phyloP scores from a whole-genome alignment of 2,888 invertebrate genomes.

The Carpatolechia fugitivella region DNA sequence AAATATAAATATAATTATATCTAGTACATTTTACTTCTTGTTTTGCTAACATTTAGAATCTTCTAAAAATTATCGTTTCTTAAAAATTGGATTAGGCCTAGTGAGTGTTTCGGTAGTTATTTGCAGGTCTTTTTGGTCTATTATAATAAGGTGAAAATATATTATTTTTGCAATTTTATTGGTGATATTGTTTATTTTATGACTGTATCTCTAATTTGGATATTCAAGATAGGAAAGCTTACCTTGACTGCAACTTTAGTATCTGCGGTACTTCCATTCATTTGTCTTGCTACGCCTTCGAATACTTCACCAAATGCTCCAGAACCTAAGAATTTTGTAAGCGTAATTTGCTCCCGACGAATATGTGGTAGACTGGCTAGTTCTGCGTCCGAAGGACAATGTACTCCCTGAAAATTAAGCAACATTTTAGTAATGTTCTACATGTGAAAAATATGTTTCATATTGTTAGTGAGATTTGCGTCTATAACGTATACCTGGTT shows the following conservation, averaged over 20 bases:
- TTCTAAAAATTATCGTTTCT: too few relatives aligned
- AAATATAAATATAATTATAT: slow-evolving; percentile 12
- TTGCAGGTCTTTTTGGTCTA: too few relatives aligned
- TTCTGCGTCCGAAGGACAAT: slow-evolving; percentile 85
- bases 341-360: slow-evolving; percentile 89
- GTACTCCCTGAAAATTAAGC: slow-evolving; percentile 48
- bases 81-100: too few relatives aligned
- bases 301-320: slow-evolving; percentile 99
- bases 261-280: slow-evolving; percentile 78
- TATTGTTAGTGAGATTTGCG: too few relatives aligned
- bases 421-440: too few relatives aligned
- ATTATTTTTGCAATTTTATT: too few relatives aligned
- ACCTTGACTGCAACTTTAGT: slow-evolving; percentile 96
- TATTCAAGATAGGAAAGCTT: slow-evolving; percentile 17
- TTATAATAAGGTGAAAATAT: too few relatives aligned
- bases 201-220: neutral
- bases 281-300: slow-evolving; percentile 90
- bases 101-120: too few relatives aligned
- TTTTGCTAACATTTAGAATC: too few relatives aligned
- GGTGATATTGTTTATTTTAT: too few relatives aligned
- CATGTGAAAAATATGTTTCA: too few relatives aligned
- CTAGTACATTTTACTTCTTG: too few relatives aligned
- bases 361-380: slow-evolving; percentile 91
- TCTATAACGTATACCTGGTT: slow-evolving; percentile 80
- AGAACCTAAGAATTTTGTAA: slow-evolving; percentile 94